Evolutionary conservation across 2,797 vertebrate genomes (phyloP), one percentile per base, ranked within the genome.

Genomic region (Thalassophryne amazonica): DNA sequence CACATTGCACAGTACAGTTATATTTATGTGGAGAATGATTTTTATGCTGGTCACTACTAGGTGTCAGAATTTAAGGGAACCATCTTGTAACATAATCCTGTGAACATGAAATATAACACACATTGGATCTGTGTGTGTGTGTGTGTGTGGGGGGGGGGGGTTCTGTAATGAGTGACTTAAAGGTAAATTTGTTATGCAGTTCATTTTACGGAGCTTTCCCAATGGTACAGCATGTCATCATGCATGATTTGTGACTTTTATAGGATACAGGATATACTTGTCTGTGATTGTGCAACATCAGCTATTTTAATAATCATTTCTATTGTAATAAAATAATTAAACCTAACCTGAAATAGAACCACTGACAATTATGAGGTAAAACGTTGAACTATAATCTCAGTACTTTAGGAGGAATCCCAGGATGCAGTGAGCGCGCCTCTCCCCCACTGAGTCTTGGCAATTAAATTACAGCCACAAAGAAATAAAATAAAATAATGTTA

Each of bases 121-220:
- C 9, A n/a, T n/a, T 13, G 39, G 43, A 62, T 75, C 71, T 52
- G 14, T n/a, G n/a, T n/a, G n/a, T n/a, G n/a, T n/a, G n/a, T n/a
- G n/a, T n/a, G n/a, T n/a, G n/a, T n/a, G n/a, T n/a, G n/a, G n/a
- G n/a, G n/a, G 27, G 35, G 46, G 35, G 47, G 39, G 54, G 73
- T 60, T 14, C 32, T 37, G 24, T 69, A 34, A 41, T 39, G 59
- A 56, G 28, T 15, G 27, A 55, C 64, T 64, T 64, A 37, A 61
- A 78, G 63, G 57, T 69, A 56, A 76, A 67, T 33, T 25, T 34
- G 43, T 20, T 9, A n/a, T 58, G 31, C 71, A 60, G 62, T 62
- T 54, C 52, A 56, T 50, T 73, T 23, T 37, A 11, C 19, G 16
- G 19, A 21, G 48, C 28, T 22, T 32, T 75, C 30, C 46, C 22